Conservation (phyloP, 2,888 invertebrate genomes). For the Lydus trimaculatus region DNA sequence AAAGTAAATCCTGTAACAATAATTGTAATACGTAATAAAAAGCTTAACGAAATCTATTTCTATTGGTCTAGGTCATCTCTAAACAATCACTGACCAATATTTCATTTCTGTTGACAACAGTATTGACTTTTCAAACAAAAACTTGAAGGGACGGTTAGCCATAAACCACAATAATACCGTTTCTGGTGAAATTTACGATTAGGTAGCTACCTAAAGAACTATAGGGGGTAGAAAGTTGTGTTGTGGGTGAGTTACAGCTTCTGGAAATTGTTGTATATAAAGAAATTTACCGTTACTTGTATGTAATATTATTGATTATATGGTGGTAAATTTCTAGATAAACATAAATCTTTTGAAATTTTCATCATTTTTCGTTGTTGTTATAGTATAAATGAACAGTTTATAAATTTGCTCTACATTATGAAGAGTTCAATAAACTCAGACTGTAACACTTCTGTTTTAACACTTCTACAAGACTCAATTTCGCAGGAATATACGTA, state of each 20-base stretch:
- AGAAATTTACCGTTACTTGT: constrained; percentile 14
- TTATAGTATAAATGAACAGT: neutral
- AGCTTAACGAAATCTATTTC: neutral
- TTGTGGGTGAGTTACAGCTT: constrained; percentile 6
- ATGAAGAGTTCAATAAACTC: constrained; percentile 44
- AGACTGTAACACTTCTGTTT: constrained; percentile 46
- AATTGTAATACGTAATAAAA: neutral
- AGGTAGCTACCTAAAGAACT: constrained; percentile 19
- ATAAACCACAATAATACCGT: constrained; percentile 44
- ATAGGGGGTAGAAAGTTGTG: constrained; percentile 40
- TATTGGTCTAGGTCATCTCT: neutral
- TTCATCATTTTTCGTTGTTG: neutral
- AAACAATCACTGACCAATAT: constrained; percentile 2
- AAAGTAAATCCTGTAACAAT: constrained; percentile 9
- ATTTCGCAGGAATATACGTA: constrained; percentile 16
- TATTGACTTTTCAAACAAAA: constrained; percentile 16
- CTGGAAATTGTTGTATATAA: constrained; percentile 11
- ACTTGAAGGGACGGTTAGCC: constrained; percentile 44
- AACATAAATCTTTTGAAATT: neutral
- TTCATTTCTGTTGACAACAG: neutral
- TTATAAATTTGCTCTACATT: constrained; percentile 44
- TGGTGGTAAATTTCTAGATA: neutral
- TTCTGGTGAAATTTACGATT: constrained; percentile 38
- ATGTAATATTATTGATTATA: neutral
- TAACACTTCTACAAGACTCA: constrained; percentile 35